Percentiles rank a stretch among this genome's conserved stretches.
Conservation (phyloP, 1,140 invertebrate species). For the Drosophila setifemur region DNA sequence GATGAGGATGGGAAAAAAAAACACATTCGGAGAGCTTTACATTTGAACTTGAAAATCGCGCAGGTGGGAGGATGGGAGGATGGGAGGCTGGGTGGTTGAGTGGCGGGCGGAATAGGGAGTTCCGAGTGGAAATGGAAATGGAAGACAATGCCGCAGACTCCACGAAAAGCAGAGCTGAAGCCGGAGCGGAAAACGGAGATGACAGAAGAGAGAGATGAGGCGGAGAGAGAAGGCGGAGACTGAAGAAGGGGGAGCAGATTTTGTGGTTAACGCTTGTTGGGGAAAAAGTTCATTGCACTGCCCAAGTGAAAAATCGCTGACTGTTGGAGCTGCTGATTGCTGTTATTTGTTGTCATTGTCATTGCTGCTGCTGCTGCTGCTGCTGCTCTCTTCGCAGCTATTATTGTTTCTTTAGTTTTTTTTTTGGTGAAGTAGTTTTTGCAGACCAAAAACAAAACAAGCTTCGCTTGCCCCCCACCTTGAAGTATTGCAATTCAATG, state of each 20-base stretch:
- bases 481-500: slow-evolving; percentile 42
- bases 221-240: background rate
- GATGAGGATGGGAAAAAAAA: slow-evolving; percentile 4
- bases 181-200: slow-evolving; percentile 2
- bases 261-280: slow-evolving; percentile 18
- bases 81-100: background rate
- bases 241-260: slow-evolving; percentile 7
- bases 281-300: slow-evolving; percentile 55
- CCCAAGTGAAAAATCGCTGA: slow-evolving; percentile 55
- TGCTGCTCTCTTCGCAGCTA: background rate
- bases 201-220: background rate
- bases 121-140: slow-evolving; percentile 2
- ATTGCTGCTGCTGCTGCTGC: slow-evolving; percentile 23
- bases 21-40: slow-evolving; percentile 9
- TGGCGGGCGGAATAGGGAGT: background rate
- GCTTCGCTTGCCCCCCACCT: slow-evolving; percentile 15
- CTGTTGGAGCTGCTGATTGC: slow-evolving; percentile 54
- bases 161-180: slow-evolving; percentile 7
- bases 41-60: slow-evolving; percentile 51
- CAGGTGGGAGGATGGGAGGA: background rate
- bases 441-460: background rate
- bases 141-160: slow-evolving; percentile 23
- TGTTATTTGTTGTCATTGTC: slow-evolving; percentile 28
- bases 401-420: background rate
- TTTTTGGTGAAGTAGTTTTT: background rate